Base-by-base conservation (phyloP, 2,888 invertebrate genomes). In the Cephus nigrinus region DNA sequence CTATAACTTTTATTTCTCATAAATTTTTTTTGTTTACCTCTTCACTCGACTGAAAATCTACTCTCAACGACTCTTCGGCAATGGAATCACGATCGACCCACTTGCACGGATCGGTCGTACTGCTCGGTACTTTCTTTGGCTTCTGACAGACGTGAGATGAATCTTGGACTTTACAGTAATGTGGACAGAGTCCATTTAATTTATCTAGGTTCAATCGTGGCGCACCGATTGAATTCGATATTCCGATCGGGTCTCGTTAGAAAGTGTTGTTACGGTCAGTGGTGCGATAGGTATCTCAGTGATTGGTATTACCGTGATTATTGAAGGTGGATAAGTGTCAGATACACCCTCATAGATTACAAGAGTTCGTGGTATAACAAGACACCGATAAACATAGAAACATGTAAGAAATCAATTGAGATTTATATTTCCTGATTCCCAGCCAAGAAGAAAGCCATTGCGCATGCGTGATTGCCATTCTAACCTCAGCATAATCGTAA, bases 111-210 rank as follows among this genome's bases (percentile, higher is more conserved):
- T 55, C 55, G 55, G 55, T 55, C 55, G 55, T 71, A 71, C 71
- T 31, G 15, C 32, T 31, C 71, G 71, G 32, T 32, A 71, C 71
- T 71, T 71, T 71, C 71, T 31, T 71, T 33, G 71, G 71, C 85
- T 85, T 86, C 85, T 83, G 79, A 74, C 55, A 81, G 77, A 82
- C 82, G 81, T 81, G 83, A 82, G 82, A 83, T 82, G 83, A 83
- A 83, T 82, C 82, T 80, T 78, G 76, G 79, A 79, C 82, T 80
- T 81, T 23, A 74, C 80, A 31, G 33, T 33, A 55, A 55, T 23
- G 55, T 55, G 55, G 23, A 55, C 55, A 55, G 55, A 55, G 55
- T 23, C 23, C 55, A 55, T 55, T 55, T 55, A 55, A 55, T 55
- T 55, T 55, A 55, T 55, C 55, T 55, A 55, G 23, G 23, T 55